Percentiles rank a stretch among this genome's conserved stretches.
These are phyloP conservation scores for Otus sunia DNA, from an alignment of 2,113 vertebrate genomes.

Conservation along the genomic window DNA sequence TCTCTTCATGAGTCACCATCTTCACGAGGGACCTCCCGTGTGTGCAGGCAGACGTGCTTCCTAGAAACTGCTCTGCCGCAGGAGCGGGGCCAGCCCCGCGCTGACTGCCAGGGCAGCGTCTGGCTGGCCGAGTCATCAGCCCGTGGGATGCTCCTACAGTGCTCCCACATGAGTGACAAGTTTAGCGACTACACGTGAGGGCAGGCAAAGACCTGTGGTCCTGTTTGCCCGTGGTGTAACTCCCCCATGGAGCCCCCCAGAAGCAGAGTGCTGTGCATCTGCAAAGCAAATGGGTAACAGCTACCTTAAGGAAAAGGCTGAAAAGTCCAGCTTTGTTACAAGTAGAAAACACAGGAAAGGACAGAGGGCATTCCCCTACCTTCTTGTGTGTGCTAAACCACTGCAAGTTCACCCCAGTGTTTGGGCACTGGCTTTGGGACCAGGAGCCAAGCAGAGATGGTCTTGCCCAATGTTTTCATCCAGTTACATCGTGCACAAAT, in stretches of 20 bases:
- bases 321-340: not conserved
- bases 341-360: not conserved
- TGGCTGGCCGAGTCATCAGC: fast-evolving
- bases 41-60: not conserved
- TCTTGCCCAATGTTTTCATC: not conserved
- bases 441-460: not conserved
- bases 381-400: not conserved
- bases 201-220: not conserved
- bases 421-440: not conserved
- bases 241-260: not conserved
- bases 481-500: fast-evolving
- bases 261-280: not conserved
- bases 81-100: fast-evolving
- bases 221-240: fast-evolving
- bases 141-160: fast-evolving
- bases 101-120: not conserved
- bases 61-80: not conserved
- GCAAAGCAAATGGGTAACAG: not conserved
- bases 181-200: not conserved
- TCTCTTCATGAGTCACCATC: not conserved
- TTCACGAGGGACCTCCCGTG: not conserved
- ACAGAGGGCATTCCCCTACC: not conserved
- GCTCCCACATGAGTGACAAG: not conserved
- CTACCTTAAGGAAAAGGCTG: not conserved
- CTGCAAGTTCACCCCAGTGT: not conserved